A percentile compares a stretch with the other conserved stretches of the same genome.
phyloP scores from a whole-genome alignment of 1,140 invertebrate species.

The Medauroidea extradentata region DNA sequence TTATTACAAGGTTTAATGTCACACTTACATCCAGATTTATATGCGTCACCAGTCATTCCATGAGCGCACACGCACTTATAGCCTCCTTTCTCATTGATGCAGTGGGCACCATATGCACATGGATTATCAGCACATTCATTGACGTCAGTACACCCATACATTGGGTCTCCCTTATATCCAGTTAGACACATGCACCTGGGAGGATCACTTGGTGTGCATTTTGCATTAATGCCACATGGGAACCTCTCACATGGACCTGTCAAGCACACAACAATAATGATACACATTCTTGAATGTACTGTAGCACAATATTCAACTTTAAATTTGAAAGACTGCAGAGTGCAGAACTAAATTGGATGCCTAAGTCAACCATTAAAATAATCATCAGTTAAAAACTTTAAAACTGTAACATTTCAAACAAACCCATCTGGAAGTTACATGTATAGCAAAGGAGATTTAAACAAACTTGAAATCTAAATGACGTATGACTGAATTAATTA shows the following conservation, averaged over 20 bases:
- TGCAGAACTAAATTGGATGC: no score
- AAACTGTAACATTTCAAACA: no score
- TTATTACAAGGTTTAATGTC: no score
- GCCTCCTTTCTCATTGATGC: slow-evolving; percentile 78
- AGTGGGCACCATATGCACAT: slow-evolving; percentile 80
- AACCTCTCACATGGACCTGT: slow-evolving; percentile 74
- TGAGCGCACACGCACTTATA: slow-evolving; percentile 79
- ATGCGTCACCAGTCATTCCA: slow-evolving; percentile 77
- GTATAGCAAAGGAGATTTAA: no score
- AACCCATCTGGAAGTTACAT: no score
- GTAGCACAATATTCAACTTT: not conserved
- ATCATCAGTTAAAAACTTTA: no score
- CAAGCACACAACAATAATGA: not conserved
- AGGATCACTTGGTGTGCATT: slow-evolving; percentile 84
- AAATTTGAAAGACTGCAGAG: no score
- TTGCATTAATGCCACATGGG: slow-evolving; percentile 87
- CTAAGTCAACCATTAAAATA: no score
- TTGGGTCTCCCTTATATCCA: slow-evolving; percentile 79
- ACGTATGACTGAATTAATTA: no score
- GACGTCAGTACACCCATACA: slow-evolving; percentile 80
- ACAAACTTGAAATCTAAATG: no score
- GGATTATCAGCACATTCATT: slow-evolving; percentile 67
- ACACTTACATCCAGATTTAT: slow-evolving; percentile 55
- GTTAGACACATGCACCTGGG: slow-evolving; percentile 81
- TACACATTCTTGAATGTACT: not conserved